phyloP scores from a whole-genome alignment of 2,888 invertebrate genomes.

The Amphipyra tragopoginis region DNA sequence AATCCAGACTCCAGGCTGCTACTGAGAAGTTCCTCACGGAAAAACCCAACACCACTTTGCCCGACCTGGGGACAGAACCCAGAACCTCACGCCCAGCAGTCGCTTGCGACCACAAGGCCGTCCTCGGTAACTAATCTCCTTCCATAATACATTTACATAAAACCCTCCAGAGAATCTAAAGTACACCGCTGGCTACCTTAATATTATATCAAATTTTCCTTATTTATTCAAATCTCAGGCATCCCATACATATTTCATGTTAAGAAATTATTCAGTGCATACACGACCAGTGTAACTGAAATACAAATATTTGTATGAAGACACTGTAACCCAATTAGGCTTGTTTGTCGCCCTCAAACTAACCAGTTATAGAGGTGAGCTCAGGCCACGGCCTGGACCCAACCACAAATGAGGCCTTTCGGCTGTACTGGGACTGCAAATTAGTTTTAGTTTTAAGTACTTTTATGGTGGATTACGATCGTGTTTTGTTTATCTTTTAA shows the following conservation, averaged over 20 bases:
- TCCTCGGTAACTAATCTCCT: no score
- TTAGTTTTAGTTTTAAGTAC: constrained; percentile 19
- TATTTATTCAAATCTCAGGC: no score
- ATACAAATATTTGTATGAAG: constrained; percentile 31
- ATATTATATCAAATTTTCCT: no score
- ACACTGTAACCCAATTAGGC: constrained; percentile 40
- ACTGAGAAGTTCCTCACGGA: no score
- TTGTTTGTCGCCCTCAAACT: constrained; percentile 37
- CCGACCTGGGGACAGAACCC: no score
- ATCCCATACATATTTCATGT: neutral
- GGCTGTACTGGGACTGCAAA: constrained; percentile 1
- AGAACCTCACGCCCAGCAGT: no score
- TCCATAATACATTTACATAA: no score
- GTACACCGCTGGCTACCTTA: no score
- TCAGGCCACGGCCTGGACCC: constrained; percentile 10
- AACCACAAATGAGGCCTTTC: constrained; percentile 8
- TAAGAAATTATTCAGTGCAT: constrained; percentile 11
- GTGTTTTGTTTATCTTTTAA: constrained; percentile 16
- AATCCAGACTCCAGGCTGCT: no score
- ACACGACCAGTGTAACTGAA: constrained; percentile 29
- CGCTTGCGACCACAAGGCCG: no score
- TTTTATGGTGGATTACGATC: neutral
- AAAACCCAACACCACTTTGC: no score
- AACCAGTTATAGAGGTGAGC: constrained; percentile 15
- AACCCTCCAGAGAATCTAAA: no score